Evolutionary conservation across 2,888 invertebrate genomes (phyloP).

Genomic region (Aromia moschata): DNA sequence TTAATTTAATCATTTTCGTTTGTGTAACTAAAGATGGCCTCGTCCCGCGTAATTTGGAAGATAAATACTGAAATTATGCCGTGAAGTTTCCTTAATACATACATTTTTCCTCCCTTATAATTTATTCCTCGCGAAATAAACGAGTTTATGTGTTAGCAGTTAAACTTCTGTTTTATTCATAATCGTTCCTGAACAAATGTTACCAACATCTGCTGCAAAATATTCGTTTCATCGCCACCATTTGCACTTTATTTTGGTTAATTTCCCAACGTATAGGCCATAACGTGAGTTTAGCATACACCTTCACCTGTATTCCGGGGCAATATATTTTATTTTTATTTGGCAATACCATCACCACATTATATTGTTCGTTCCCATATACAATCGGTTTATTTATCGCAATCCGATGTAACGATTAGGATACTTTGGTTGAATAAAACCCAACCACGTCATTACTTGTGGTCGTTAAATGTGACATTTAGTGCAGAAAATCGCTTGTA

Average conservation of each 20-base stretch:
- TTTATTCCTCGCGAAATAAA: conserved; percentile 20
- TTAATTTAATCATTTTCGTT: too few species aligned
- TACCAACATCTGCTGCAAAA: conserved; percentile 34
- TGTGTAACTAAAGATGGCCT: too few species aligned
- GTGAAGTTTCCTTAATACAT: conserved; percentile 9
- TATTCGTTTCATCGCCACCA: conserved; percentile 28
- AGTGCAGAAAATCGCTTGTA: too few species aligned
- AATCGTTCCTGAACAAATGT: conserved; percentile 35
- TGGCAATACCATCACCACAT: conserved; percentile 5
- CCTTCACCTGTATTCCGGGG: conserved; percentile 2
- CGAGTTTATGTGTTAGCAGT: conserved; percentile 33
- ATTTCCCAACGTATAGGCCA: conserved; percentile 20
- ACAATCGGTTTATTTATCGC: conserved; percentile 6
- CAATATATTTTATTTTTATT: conserved; percentile 18
- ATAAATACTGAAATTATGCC: neutral
- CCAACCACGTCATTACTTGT: neutral
- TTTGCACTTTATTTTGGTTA: conserved; percentile 31
- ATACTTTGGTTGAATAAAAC: neutral
- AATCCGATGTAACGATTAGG: neutral
- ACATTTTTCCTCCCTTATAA: conserved; percentile 15
- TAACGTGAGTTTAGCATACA: conserved; percentile 12
- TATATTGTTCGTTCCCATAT: neutral
- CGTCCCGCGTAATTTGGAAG: too few species aligned
- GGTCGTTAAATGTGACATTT: too few species aligned
- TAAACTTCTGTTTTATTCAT: conserved; percentile 41